Percentiles rank a stretch among this genome's conserved stretches.
Evolutionary conservation across 2,113 vertebrate genomes (phyloP).

Genomic region (Podarcis muralis): DNA sequence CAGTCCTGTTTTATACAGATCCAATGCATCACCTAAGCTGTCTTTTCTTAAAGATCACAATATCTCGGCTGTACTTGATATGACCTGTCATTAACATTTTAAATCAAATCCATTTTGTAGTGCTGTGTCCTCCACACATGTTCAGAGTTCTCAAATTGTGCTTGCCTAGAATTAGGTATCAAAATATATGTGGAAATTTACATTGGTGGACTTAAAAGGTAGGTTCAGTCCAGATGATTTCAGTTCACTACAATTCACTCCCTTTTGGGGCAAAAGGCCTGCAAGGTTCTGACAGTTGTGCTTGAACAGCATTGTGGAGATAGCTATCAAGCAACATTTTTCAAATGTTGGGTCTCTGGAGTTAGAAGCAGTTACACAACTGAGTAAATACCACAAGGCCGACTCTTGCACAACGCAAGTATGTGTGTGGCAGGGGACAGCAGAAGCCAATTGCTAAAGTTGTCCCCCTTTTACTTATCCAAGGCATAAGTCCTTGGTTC

Average conservation of each 20-base stretch:
- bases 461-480: background rate
- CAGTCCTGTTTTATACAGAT: background rate
- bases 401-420: background rate
- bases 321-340: background rate
- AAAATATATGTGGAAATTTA: background rate
- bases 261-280: background rate
- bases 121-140: background rate
- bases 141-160: background rate
- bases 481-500: background rate
- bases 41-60: background rate
- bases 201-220: background rate
- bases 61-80: background rate
- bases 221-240: background rate
- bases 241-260: background rate
- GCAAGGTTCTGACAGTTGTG: slow-evolving; percentile 11
- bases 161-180: background rate
- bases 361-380: background rate
- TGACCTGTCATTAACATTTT: background rate
- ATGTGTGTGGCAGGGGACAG: background rate
- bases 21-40: background rate
- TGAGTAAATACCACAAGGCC: background rate
- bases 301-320: background rate
- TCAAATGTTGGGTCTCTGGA: background rate
- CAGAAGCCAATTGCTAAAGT: background rate
- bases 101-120: background rate